phyloP scores from a whole-genome alignment of 2,888 invertebrate genomes.

The Choreutis nemorana region DNA sequence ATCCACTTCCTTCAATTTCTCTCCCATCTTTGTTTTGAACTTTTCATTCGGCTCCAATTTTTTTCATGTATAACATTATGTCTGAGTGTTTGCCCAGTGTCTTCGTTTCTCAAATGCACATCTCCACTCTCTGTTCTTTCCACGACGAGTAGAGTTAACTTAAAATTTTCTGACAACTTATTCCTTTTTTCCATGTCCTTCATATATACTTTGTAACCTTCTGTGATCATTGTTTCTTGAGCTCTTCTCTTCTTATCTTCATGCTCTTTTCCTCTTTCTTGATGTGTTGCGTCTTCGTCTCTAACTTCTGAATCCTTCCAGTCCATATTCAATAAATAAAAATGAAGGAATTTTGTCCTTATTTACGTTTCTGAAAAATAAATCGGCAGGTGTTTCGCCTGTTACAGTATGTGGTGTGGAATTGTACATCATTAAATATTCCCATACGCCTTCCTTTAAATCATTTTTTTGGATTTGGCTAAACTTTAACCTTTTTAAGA shows the following conservation, averaged over 20 bases:
- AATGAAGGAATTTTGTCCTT: slow-evolving; percentile 15
- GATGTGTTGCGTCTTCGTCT: slow-evolving; percentile 10
- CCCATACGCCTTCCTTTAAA: slow-evolving; percentile 10
- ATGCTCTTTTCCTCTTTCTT: background rate
- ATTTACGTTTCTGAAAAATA: slow-evolving; percentile 15
- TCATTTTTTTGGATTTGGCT: slow-evolving; percentile 9
- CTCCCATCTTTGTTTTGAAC: background rate
- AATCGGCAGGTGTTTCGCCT: slow-evolving; percentile 15
- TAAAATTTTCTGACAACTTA: background rate
- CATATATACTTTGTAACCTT: background rate
- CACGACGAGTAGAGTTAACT: background rate
- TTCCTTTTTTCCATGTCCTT: background rate
- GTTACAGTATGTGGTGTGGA: slow-evolving; percentile 20
- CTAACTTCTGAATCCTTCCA: slow-evolving; percentile 6
- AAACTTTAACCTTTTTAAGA: slow-evolving; percentile 15
- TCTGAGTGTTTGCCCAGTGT: background rate
- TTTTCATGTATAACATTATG: background rate
- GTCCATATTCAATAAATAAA: background rate
- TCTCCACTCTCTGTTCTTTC: background rate
- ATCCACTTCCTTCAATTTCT: background rate
- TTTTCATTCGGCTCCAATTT: background rate
- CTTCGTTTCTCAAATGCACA: background rate
- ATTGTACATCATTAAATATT: slow-evolving; percentile 18
- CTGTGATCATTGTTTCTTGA: background rate
- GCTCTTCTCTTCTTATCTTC: background rate